Evolutionary conservation across 2,888 invertebrate genomes (phyloP).

Genomic region (Orthosia gracilis): DNA sequence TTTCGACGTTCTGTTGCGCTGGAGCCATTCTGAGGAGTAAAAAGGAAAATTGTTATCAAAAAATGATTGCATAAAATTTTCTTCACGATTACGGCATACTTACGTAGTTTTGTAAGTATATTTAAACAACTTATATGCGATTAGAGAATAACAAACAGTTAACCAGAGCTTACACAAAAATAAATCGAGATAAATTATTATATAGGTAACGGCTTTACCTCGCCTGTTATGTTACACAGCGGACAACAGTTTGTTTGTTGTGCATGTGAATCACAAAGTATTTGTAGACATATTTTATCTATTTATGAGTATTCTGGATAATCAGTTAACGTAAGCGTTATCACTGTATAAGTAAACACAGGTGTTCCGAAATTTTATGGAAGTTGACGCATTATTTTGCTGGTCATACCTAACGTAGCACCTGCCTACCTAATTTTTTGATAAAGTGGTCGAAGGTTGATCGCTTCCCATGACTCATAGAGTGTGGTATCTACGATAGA

Average conservation of each 20-base stretch:
- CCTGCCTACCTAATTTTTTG: background rate
- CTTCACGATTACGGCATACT: background rate
- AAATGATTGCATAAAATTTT: background rate
- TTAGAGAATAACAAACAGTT: background rate
- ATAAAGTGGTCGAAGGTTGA: conserved; percentile 27
- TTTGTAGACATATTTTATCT: conserved; percentile 10
- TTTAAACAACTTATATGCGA: background rate
- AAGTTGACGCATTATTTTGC: conserved; percentile 19
- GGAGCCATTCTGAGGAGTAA: conserved; percentile 79
- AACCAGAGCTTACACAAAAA: background rate
- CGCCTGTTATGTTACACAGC: background rate
- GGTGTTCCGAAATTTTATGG: conserved; percentile 49
- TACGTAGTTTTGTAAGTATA: background rate
- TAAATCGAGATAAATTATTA: conserved; percentile 2
- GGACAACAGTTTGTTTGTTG: background rate
- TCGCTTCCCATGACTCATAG: conserved; percentile 7
- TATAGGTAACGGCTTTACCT: background rate
- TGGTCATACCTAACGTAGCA: background rate
- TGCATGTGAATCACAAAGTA: conserved; percentile 5
- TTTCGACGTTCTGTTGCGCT: conserved; percentile 78
- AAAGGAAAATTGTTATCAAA: background rate
- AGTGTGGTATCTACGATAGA: background rate
- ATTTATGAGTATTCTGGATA: conserved; percentile 28
- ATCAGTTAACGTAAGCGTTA: conserved; percentile 38
- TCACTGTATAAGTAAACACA: conserved; percentile 61